These are phyloP conservation scores for Aphodius granarius DNA, from an alignment of 2,888 invertebrate genomes.

Conservation along the genomic window DNA sequence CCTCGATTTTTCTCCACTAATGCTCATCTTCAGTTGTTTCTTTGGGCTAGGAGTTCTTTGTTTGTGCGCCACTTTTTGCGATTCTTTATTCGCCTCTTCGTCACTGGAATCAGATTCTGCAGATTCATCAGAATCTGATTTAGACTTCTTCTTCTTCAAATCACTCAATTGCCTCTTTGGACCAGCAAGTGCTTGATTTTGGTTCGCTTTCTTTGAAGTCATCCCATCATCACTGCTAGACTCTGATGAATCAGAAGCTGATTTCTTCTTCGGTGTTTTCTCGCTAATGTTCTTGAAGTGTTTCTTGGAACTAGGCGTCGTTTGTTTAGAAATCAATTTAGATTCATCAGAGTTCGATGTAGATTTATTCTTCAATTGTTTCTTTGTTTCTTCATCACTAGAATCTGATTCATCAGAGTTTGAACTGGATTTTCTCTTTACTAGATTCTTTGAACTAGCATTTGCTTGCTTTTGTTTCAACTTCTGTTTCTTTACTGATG, in stretches of 20 bases:
- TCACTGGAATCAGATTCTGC: too few relatives aligned
- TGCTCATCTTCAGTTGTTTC: not conserved
- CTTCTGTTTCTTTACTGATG: not conserved
- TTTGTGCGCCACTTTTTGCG: not conserved
- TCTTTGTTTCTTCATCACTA: slow-evolving; percentile 7
- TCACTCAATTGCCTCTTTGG: not conserved
- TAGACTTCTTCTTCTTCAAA: not conserved
- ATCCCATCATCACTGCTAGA: not conserved
- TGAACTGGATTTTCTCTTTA: not conserved
- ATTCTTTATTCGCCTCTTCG: not conserved
- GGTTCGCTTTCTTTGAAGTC: not conserved
- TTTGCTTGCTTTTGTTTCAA: not conserved
- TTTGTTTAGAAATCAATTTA: not conserved
- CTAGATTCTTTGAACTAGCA: not conserved
- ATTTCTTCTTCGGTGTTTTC: not conserved
- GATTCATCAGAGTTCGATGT: not conserved
- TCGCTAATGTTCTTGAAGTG: not conserved
- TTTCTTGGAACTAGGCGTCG: not conserved
- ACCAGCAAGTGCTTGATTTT: not conserved
- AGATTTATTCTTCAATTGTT: not conserved
- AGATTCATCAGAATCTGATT: slow-evolving; percentile 10
- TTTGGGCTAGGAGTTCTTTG: not conserved
- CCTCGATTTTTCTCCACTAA: not conserved
- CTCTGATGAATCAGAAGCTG: not conserved
- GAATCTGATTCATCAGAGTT: not conserved